A percentile compares a stretch with the other conserved stretches of the same genome.
phyloP scores from a whole-genome alignment of 1,140 invertebrate species.

The Rhopalosiphum maidis region DNA sequence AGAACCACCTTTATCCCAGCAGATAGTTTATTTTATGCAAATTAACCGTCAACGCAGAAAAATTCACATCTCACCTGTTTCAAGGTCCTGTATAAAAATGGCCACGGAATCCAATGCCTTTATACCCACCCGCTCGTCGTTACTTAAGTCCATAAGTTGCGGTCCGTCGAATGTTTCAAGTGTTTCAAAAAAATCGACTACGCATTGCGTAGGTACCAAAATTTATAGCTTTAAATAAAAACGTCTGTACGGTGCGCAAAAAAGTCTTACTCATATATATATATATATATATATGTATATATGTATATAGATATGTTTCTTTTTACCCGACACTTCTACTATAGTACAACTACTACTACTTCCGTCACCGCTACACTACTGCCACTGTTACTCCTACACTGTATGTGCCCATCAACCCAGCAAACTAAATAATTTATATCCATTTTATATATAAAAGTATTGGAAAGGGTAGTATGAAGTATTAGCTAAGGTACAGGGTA shows the following conservation, averaged over 20 bases:
- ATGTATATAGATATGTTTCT: background rate
- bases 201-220: background rate
- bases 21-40: background rate
- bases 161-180: background rate
- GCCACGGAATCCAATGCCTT: background rate
- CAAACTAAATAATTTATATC: constrained; percentile 40
- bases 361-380: background rate
- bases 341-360: background rate
- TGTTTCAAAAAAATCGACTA: background rate
- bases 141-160: background rate
- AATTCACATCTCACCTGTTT: background rate
- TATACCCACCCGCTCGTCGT: background rate
- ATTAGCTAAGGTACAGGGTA: background rate
- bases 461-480: background rate
- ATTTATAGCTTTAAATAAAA: constrained; percentile 10
- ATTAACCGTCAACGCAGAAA: background rate
- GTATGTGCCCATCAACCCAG: background rate
- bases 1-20: background rate
- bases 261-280: background rate
- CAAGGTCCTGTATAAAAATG: background rate
- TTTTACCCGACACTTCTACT: background rate
- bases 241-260: background rate
- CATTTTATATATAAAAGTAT: constrained; percentile 25
- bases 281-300: background rate
- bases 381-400: background rate